These are phyloP conservation scores for Microctenopoma stevenorrisi DNA, from an alignment of 2,797 vertebrate genomes.

Conservation along the genomic window DNA sequence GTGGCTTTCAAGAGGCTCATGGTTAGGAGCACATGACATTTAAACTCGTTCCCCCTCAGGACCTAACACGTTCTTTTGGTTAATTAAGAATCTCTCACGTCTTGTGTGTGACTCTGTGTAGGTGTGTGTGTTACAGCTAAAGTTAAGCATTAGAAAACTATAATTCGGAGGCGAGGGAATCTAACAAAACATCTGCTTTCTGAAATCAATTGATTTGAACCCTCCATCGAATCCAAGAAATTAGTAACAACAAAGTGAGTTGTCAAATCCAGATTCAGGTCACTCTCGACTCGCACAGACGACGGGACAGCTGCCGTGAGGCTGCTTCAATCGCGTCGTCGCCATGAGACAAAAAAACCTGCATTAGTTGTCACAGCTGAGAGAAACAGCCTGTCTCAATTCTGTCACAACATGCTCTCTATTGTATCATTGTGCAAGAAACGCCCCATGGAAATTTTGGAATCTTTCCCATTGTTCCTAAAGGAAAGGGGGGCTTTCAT, in stretches of 20 bases:
- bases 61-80: constrained; percentile 43
- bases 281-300: constrained; percentile 14
- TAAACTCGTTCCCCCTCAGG: constrained; percentile 65
- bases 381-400: constrained; percentile 61
- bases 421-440: constrained; percentile 65
- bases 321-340: constrained; percentile 31
- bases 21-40: constrained; percentile 65
- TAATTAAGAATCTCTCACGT: constrained; percentile 47
- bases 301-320: constrained; percentile 31
- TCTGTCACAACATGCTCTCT: constrained; percentile 69
- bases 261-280: constrained; percentile 17
- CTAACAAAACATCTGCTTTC: constrained; percentile 28
- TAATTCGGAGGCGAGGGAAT: constrained; percentile 26
- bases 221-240: neutral
- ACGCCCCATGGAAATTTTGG: constrained; percentile 79
- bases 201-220: constrained; percentile 32
- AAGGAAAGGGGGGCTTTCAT: constrained; percentile 78
- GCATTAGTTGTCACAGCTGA: constrained; percentile 52
- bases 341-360: constrained; percentile 25
- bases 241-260: constrained; percentile 3
- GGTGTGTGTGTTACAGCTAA: constrained; percentile 21
- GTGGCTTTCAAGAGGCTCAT: constrained; percentile 70
- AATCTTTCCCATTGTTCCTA: constrained; percentile 82
- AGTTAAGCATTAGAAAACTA: constrained; percentile 19
- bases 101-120: constrained; percentile 21